Base-by-base conservation (phyloP, 2,888 invertebrate genomes). In the Hyppa rectilinea region DNA sequence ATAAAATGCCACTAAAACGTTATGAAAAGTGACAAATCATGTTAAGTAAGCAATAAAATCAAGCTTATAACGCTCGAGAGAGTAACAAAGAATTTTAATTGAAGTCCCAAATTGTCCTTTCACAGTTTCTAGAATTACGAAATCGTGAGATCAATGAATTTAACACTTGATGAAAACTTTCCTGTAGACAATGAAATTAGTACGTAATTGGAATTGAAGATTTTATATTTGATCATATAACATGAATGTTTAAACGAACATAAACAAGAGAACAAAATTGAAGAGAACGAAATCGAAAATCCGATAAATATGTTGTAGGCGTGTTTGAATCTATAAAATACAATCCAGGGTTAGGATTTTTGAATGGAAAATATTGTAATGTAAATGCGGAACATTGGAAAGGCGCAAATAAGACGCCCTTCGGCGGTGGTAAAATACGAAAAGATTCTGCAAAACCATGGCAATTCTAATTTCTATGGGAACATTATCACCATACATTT, bases 301-400 rank as follows among this genome's bases (percentile, higher is more conserved):
- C 36, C 43, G 34, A 23, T 63, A 78, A 71, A 63, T 61, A 67
- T 82, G 56, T 47, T 9, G 64, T 38, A 43, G 70, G 60, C 71
- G 78, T 81, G 72, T 58, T 61, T 49, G 31, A 20, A 60, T 66
- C 40, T 49, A 34, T 40, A 60, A 78, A 78, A 56, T 66, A 81
- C 71, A 47, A 71, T 45, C 10, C 43, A 20, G 43, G 43, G 10
- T 40, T 23, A 59, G 34, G 61, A 61, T 76, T 63, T 66, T 56
- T 47, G 34, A 47, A 56, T 61, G 31, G 29, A 17, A 49, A 78
- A 78, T 71, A 52, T 43, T 60, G 59, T 23, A 63, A 63, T 63
- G 40, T 58, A 64, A 67, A 71, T 67, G 20, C 38, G 36, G 4
- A 78, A 71, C 63, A 66, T 47, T 45, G 26, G 26, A 34, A 43